Percentiles rank a stretch among this genome's conserved stretches.
phyloP scores from a whole-genome alignment of 2,797 vertebrate species.

The Syndactyla subalaris region DNA sequence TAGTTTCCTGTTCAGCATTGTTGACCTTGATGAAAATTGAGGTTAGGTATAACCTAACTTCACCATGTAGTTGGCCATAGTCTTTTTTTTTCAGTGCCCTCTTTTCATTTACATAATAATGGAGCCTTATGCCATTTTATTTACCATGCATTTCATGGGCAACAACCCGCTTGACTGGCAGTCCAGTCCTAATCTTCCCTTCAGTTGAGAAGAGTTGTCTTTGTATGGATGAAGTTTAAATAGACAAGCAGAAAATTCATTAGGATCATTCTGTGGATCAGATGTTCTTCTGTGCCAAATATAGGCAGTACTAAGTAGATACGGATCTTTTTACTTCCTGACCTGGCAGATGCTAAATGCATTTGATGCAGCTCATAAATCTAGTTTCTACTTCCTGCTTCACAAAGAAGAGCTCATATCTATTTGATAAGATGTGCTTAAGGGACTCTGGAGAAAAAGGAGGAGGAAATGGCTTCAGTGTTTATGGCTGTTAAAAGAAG shows the following conservation, averaged over 20 bases:
- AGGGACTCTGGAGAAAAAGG: background rate
- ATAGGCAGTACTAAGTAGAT: slow-evolving; percentile 32
- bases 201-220: background rate
- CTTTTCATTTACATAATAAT: background rate
- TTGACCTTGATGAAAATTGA: background rate
- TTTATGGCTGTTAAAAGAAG: slow-evolving; percentile 8
- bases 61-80: accelerated
- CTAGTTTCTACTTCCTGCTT: slow-evolving; percentile 38
- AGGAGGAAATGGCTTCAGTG: background rate
- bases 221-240: background rate
- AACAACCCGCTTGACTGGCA: background rate
- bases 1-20: background rate
- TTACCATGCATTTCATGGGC: background rate
- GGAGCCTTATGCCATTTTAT: background rate
- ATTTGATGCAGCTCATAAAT: slow-evolving; percentile 61
- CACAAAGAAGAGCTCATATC: slow-evolving; percentile 22
- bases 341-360: slow-evolving; percentile 32
- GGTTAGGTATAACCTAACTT: background rate
- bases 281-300: slow-evolving; percentile 40
- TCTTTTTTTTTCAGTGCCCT: background rate
- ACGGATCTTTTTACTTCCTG: slow-evolving; percentile 25
- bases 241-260: slow-evolving; percentile 31
- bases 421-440: slow-evolving; percentile 43
- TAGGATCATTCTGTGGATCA: slow-evolving; percentile 18
- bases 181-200: background rate